A percentile compares a stretch with the other conserved stretches of the same genome.
These are phyloP conservation scores for Tamandua tetradactyla DNA, from an alignment of 2,797 vertebrate genomes.

Conservation along the genomic window DNA sequence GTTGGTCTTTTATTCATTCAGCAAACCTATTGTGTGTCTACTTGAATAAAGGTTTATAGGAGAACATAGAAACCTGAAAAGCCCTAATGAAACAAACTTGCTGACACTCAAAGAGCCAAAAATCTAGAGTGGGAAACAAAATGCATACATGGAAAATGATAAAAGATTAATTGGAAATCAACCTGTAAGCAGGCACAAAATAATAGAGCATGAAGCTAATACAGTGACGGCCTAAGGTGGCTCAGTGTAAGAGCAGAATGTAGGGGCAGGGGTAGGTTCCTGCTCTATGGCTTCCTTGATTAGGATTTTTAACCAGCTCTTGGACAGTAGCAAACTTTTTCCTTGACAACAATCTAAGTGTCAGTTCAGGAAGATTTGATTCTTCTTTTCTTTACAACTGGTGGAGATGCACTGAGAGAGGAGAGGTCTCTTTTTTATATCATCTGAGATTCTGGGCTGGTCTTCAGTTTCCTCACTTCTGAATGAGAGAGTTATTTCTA, in stretches of 20 bases:
- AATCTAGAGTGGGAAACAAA: not conserved
- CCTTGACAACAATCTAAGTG: not conserved
- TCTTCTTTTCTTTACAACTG: not conserved
- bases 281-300: rapidly evolving
- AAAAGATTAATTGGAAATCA: not conserved
- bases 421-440: not conserved
- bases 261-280: rapidly evolving
- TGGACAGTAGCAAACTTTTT: not conserved
- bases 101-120: not conserved
- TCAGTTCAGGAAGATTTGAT: not conserved
- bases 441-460: not conserved
- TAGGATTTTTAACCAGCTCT: not conserved
- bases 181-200: too few species aligned
- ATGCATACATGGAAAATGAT: not conserved
- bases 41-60: not conserved
- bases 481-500: not conserved
- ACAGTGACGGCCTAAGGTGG: too few species aligned
- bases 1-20: not conserved
- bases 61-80: not conserved
- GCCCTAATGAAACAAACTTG: not conserved
- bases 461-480: not conserved
- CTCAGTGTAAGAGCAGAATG: rapidly evolving
- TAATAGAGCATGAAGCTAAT: not conserved
- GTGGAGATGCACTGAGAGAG: not conserved
- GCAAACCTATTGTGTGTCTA: not conserved